Percentiles rank a stretch among this genome's conserved stretches.
These are phyloP conservation scores for Chrysina gloriosa DNA, from an alignment of 2,888 invertebrate genomes.

Conservation along the genomic window DNA sequence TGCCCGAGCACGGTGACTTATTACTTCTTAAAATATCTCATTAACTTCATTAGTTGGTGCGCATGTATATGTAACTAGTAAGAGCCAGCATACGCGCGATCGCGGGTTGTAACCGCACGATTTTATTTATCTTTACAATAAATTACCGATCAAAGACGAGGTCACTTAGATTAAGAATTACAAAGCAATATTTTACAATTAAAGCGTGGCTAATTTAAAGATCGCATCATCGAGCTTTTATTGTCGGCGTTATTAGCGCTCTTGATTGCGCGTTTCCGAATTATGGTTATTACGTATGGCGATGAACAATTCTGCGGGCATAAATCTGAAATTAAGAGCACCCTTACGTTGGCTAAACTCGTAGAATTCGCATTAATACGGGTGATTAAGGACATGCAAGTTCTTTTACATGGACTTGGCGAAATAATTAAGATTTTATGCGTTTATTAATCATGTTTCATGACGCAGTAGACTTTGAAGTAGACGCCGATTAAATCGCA, in stretches of 20 bases:
- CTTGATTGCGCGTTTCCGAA: slow-evolving; percentile 19
- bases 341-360: background rate
- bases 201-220: slow-evolving; percentile 38
- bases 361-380: background rate
- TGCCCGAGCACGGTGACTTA: slow-evolving; percentile 36
- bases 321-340: background rate
- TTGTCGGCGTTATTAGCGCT: background rate
- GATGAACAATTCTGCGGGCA: background rate
- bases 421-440: slow-evolving; percentile 15
- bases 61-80: background rate
- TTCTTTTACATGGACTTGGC: background rate
- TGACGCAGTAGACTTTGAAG: background rate
- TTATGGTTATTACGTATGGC: background rate
- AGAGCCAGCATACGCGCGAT: background rate
- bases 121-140: slow-evolving; percentile 34
- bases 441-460: slow-evolving; percentile 8
- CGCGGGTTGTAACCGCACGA: background rate
- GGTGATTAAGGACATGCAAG: background rate
- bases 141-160: slow-evolving; percentile 28
- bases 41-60: slow-evolving; percentile 38
- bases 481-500: no score
- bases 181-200: slow-evolving; percentile 45
- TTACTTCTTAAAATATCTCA: slow-evolving; percentile 43
- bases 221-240: slow-evolving; percentile 4
- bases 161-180: slow-evolving; percentile 41